Evolutionary conservation across 2,888 invertebrate genomes (phyloP), one percentile per base, ranked within the genome.

Genomic region (Eristalis pertinax): DNA sequence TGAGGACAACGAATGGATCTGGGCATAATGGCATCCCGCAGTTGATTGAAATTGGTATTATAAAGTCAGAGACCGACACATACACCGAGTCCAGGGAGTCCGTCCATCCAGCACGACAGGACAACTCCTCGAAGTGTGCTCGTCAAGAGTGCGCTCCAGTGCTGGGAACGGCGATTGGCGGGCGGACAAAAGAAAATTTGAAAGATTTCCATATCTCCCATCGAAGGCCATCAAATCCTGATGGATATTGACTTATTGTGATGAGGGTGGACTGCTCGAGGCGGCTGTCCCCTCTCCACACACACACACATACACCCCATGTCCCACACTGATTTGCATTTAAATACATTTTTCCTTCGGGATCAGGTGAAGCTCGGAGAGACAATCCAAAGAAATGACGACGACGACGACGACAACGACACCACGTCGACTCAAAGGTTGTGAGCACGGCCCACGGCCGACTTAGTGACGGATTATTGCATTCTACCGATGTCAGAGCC

Each of bases 41-140:
- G 86, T 79, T 87, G 86, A 87, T 83, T 87, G 86, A 83, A 83
- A 79, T 87, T 87, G 83, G 75, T 87, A 83, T 83, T 83, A 83
- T 79, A 83, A 83, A 87, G 86, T 83, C 83, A 79, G 76, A 79
- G 76, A 79, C 83, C 83, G 77, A 73, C 72, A 75, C 50, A 68
- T 5, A 32, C 13, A 24, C 10, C 63, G 8, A 38, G 29, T 11
- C 8, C 41, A 78, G 22, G 29, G 38, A 76, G 63, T 76, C 65
- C 56, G 32, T 62, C 38, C 65, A 24, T 32, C 41, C 62, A 73
- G 19, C 32, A 72, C 41, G 68, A 67, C 72, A 68, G 68, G 29
- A 58, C 67, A 56, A 50, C 22, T 75, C 63, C 60, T 43, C 50
- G 19, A 74, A 83, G 77, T 83, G 68, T 24, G 62, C 74, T 26